Conservation (phyloP, 2,888 invertebrate species). For the Rhingia campestris region DNA sequence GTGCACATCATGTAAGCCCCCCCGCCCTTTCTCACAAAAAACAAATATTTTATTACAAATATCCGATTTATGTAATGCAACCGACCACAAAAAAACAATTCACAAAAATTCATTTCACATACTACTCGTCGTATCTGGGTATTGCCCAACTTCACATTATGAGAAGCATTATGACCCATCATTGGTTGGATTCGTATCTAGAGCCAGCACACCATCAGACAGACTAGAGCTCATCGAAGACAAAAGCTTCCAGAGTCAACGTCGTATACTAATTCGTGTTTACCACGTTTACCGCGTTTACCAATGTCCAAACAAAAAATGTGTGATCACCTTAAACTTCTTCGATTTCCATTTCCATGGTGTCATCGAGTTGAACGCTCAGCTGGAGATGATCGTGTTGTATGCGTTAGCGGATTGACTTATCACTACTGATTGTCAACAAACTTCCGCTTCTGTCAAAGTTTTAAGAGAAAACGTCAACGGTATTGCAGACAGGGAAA, state of each 20-base stretch:
- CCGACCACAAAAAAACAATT: constrained; percentile 11
- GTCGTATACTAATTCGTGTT: constrained; percentile 53
- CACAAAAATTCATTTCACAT: constrained; percentile 51
- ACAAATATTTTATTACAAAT: constrained; percentile 57
- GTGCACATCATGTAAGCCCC: constrained; percentile 41
- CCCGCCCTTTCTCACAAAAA: background rate
- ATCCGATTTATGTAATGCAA: constrained; percentile 52
- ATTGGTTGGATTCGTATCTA: background rate
- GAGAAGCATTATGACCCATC: constrained; percentile 2
- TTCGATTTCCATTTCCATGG: constrained; percentile 33
- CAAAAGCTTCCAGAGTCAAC: constrained; percentile 24
- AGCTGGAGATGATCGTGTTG: background rate
- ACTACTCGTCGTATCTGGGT: constrained; percentile 9
- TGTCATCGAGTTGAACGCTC: too few species aligned
- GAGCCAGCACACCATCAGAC: background rate
- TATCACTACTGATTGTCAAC: background rate
- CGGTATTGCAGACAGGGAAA: background rate
- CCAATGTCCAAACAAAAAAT: constrained; percentile 43
- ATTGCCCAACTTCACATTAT: constrained; percentile 44
- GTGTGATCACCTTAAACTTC: constrained; percentile 43
- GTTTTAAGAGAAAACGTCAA: background rate
- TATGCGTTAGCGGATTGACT: background rate
- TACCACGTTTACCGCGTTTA: background rate
- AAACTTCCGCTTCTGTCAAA: background rate
- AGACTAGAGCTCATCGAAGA: constrained; percentile 1